These are phyloP conservation scores for Anguilla marmorata DNA, from an alignment of 2,797 vertebrate genomes.

Conservation along the genomic window DNA sequence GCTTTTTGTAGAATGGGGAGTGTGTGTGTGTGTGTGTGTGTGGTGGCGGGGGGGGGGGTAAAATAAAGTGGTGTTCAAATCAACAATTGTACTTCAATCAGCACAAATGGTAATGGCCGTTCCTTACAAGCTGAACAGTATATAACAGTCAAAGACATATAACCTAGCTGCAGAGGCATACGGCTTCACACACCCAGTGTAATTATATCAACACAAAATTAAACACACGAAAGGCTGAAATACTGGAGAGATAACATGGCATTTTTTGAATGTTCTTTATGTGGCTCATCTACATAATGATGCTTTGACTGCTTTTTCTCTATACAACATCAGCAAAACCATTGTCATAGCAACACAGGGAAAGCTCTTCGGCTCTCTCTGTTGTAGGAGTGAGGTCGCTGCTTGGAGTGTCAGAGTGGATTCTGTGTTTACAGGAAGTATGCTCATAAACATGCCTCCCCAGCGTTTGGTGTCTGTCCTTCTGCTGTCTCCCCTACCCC, in stretches of 20 bases:
- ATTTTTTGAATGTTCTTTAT: neutral
- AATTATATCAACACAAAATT: neutral
- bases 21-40: neutral
- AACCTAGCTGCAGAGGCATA: neutral
- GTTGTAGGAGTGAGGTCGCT: conserved; percentile 25
- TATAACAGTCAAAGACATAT: neutral
- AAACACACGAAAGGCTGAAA: neutral
- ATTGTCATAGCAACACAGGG: conserved; percentile 47
- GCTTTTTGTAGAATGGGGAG: too few species aligned
- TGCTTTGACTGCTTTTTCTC: neutral
- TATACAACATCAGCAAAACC: conserved; percentile 15
- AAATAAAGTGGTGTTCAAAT: neutral
- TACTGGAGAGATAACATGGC: neutral
- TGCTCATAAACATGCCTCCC: conserved; percentile 23
- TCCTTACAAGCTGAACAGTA: neutral
- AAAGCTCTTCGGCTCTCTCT: conserved; percentile 39
- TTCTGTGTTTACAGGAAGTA: conserved; percentile 15
- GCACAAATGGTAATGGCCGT: neutral
- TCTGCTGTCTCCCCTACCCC: neutral
- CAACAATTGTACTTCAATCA: neutral
- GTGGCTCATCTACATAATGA: neutral
- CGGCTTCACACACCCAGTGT: neutral
- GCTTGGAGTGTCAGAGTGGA: conserved; percentile 32
- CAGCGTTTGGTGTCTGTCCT: neutral
- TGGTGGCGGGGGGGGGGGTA: neutral